phyloP scores from a whole-genome alignment of 2,888 invertebrate species.

The Anticlea derivata region DNA sequence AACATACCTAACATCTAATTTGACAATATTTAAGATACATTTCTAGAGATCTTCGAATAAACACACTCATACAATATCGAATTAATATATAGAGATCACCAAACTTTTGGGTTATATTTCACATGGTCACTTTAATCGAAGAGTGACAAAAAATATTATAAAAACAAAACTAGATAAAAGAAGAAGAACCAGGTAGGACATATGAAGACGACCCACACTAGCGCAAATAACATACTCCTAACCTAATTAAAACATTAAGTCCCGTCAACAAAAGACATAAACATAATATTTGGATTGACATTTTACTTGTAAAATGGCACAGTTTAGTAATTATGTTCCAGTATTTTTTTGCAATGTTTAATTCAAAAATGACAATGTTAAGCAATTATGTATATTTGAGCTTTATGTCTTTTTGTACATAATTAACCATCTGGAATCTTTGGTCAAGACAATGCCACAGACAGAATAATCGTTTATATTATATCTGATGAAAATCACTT shows the following conservation, averaged over 20 bases:
- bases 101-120: constrained; percentile 16
- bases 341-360: background rate
- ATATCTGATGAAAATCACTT: no score
- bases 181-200: no score
- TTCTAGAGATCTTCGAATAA: constrained; percentile 42
- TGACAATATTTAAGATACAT: constrained; percentile 25
- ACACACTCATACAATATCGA: constrained; percentile 17
- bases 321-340: background rate
- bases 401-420: constrained; percentile 10
- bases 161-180: background rate
- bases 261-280: background rate
- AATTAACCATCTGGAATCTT: background rate
- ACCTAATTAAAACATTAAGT: background rate
- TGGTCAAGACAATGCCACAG: background rate
- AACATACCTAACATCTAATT: constrained; percentile 30
- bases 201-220: background rate
- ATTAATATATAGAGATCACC: constrained; percentile 24
- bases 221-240: background rate
- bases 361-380: background rate
- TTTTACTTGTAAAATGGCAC: constrained; percentile 7
- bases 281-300: background rate
- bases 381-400: constrained; percentile 10
- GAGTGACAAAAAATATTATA: background rate
- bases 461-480: background rate
- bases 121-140: constrained; percentile 1